Conservation (phyloP, 2,888 invertebrate species). For the Spodoptera littoralis region DNA sequence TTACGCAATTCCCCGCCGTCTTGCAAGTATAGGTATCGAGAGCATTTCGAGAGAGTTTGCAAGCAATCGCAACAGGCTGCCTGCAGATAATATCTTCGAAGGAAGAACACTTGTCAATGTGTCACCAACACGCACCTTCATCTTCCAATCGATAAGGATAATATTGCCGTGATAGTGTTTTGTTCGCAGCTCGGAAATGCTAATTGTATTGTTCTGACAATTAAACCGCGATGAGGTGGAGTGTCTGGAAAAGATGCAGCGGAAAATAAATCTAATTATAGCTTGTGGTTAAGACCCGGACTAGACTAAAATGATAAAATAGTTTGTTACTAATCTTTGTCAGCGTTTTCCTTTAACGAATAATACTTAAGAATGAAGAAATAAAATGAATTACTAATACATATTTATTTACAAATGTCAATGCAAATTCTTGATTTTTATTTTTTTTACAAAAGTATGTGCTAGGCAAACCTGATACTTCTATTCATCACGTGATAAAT, state of each 20-base stretch:
- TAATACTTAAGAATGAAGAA: too few relatives aligned
- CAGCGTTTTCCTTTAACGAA: too few relatives aligned
- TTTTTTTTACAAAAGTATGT: too few relatives aligned
- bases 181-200: slow-evolving; percentile 36
- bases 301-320: background rate
- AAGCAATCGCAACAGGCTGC: slow-evolving; percentile 53
- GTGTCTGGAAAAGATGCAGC: background rate
- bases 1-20: slow-evolving; percentile 40
- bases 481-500: too few relatives aligned
- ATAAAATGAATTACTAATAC: too few relatives aligned
- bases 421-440: too few relatives aligned
- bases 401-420: too few relatives aligned
- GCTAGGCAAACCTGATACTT: too few relatives aligned
- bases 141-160: slow-evolving; percentile 40
- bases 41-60: slow-evolving; percentile 48
- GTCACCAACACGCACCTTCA: slow-evolving; percentile 47
- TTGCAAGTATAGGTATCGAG: slow-evolving; percentile 30
- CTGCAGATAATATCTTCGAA: slow-evolving; percentile 52
- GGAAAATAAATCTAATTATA: slow-evolving; percentile 1
- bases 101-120: slow-evolving; percentile 59
- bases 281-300: background rate
- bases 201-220: slow-evolving; percentile 47
- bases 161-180: slow-evolving; percentile 37
- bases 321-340: too few relatives aligned
- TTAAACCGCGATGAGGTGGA: slow-evolving; percentile 10